A percentile compares a stretch with the other conserved stretches of the same genome.
Evolutionary conservation across 1,140 invertebrate genomes (phyloP).

Genomic region (Anoplophora glabripennis): DNA sequence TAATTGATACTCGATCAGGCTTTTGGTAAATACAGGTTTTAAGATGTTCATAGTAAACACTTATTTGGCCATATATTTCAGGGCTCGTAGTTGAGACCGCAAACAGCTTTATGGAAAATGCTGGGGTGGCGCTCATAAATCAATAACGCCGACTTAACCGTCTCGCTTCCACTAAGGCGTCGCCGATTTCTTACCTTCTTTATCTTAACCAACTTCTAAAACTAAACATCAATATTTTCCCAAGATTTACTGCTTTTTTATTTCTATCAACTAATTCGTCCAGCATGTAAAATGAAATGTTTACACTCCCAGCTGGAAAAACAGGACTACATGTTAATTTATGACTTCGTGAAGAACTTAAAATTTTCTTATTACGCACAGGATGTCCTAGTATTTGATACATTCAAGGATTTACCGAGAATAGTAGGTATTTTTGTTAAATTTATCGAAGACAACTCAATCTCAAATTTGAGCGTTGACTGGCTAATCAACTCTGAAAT

Average conservation of each 20-base stretch:
- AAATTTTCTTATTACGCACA: no score
- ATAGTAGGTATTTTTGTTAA: no score
- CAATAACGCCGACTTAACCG: constrained; percentile 39
- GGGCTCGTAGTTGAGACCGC: constrained; percentile 44
- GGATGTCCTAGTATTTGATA: no score
- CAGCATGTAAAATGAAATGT: no score
- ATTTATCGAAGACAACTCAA: no score
- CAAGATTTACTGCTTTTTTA: constrained; percentile 15
- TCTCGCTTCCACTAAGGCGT: constrained; percentile 22
- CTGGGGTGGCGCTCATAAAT: constrained; percentile 49
- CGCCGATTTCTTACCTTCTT: constrained; percentile 16
- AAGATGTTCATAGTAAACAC: constrained; percentile 49
- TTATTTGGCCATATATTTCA: constrained; percentile 50
- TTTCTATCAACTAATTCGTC: neutral
- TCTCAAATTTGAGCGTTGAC: no score
- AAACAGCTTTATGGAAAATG: constrained; percentile 51
- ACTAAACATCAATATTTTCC: constrained; percentile 14
- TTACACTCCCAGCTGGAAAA: no score
- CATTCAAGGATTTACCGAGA: no score
- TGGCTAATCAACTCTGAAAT: no score
- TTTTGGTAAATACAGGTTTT: constrained; percentile 22
- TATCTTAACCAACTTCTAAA: constrained; percentile 20
- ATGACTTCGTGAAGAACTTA: no score
- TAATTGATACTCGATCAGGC: no score
- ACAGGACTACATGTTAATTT: no score